Percentiles rank a stretch among this genome's conserved stretches.
phyloP scores from a whole-genome alignment of 2,113 vertebrate genomes.

The Marmota flaviventris region DNA sequence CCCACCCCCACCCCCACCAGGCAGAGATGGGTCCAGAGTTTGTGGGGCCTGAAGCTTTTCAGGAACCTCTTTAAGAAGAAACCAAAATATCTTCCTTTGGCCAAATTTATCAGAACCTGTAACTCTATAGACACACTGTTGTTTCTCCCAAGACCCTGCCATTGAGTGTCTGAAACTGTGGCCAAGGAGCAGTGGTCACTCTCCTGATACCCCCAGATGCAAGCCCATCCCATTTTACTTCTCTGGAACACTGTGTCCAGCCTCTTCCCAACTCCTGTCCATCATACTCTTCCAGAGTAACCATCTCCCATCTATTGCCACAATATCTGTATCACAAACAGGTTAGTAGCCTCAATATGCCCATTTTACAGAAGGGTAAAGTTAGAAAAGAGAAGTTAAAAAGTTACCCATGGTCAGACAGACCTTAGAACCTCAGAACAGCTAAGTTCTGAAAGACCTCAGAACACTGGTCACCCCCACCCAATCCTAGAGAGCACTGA shows the following conservation, averaged over 20 bases:
- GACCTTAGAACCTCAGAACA: neutral
- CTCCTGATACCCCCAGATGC: neutral
- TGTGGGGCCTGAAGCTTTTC: neutral
- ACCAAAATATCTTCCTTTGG: neutral
- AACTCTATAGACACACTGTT: neutral
- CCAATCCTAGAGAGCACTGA: neutral
- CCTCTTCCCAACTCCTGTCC: neutral
- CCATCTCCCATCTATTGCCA: neutral
- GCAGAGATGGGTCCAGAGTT: neutral
- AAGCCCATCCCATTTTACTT: neutral
- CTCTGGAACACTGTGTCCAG: neutral
- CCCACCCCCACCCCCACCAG: neutral
- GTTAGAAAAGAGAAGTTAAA: neutral
- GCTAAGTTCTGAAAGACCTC: neutral
- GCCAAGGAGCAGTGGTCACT: neutral
- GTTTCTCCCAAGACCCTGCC: neutral
- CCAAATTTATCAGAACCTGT: neutral
- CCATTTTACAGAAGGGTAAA: conserved; percentile 4
- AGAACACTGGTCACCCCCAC: neutral
- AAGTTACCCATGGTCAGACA: neutral
- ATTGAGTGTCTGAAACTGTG: neutral
- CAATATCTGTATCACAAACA: neutral
- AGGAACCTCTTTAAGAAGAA: neutral
- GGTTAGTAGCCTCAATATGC: neutral
- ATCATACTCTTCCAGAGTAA: neutral